A percentile compares a stretch with the other conserved stretches of the same genome.
Conservation (phyloP, 2,888 invertebrate genomes). For the Pycnomerus fuliginosus region DNA sequence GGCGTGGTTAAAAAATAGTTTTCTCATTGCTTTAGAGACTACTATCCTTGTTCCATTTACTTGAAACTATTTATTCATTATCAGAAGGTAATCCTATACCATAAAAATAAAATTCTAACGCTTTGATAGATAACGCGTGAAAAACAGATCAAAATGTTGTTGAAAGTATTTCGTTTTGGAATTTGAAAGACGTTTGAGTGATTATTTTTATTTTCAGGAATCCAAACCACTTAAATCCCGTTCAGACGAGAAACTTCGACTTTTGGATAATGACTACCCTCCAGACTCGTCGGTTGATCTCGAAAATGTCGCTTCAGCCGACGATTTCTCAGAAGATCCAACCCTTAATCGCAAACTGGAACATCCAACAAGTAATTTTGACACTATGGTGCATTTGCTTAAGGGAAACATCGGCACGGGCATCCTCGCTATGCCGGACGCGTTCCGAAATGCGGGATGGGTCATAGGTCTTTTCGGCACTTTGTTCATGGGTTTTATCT, state of each 20-base stretch:
- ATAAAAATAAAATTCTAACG: too few species aligned
- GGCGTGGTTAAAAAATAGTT: too few species aligned
- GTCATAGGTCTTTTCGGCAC: constrained; percentile 80
- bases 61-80: too few species aligned
- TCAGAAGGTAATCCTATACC: too few species aligned
- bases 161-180: too few species aligned
- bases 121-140: too few species aligned
- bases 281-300: constrained; percentile 33
- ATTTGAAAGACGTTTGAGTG: too few species aligned
- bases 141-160: too few species aligned
- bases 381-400: constrained; percentile 69
- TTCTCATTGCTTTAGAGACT: too few species aligned
- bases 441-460: constrained; percentile 87
- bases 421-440: constrained; percentile 95
- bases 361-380: constrained; percentile 78
- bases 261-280: constrained; percentile 55
- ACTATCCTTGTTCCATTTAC: too few species aligned
- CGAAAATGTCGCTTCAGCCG: constrained; percentile 25
- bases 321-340: constrained; percentile 55
- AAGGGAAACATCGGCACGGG: constrained; percentile 81
- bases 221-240: neutral
- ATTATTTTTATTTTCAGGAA: constrained; percentile 1
- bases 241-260: constrained; percentile 67
- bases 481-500: constrained; percentile 79
- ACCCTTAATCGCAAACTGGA: constrained; percentile 68